phyloP scores from a whole-genome alignment of 2,113 vertebrate species.

The Desmodus rotundus region DNA sequence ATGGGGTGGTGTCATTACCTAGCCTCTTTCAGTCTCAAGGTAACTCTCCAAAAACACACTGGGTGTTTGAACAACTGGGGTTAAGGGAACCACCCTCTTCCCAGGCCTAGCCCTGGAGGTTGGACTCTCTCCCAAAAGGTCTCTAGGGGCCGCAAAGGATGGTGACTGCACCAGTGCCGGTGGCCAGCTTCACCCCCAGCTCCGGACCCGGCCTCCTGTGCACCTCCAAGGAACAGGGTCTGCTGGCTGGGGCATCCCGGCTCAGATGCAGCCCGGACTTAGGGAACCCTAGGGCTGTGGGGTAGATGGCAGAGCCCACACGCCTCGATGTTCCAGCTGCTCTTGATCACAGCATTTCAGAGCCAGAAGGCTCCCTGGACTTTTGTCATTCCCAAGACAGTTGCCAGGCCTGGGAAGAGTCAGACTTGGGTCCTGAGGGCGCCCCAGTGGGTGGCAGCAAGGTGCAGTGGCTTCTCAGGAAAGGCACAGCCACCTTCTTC shows the following conservation, averaged over 20 bases:
- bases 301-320: not conserved
- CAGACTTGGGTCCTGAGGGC: not conserved
- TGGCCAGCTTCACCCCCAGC: not conserved
- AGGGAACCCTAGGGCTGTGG: not conserved
- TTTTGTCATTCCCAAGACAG: not conserved
- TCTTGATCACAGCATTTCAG: not conserved
- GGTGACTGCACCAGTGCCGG: not conserved
- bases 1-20: not conserved
- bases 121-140: not conserved
- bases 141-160: no score
- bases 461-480: not conserved
- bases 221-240: not conserved
- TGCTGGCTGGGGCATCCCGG: not conserved
- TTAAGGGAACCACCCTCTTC: not conserved
- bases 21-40: not conserved
- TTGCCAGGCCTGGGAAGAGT: not conserved
- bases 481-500: no score
- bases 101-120: not conserved
- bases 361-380: not conserved
- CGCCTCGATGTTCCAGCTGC: not conserved
- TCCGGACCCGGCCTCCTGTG: not conserved
- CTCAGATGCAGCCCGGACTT: not conserved
- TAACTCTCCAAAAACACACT: not conserved
- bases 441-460: not conserved
- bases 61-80: fast-evolving